Base-by-base conservation (phyloP, 2,888 invertebrate genomes). In the Ormyrus thymus region DNA sequence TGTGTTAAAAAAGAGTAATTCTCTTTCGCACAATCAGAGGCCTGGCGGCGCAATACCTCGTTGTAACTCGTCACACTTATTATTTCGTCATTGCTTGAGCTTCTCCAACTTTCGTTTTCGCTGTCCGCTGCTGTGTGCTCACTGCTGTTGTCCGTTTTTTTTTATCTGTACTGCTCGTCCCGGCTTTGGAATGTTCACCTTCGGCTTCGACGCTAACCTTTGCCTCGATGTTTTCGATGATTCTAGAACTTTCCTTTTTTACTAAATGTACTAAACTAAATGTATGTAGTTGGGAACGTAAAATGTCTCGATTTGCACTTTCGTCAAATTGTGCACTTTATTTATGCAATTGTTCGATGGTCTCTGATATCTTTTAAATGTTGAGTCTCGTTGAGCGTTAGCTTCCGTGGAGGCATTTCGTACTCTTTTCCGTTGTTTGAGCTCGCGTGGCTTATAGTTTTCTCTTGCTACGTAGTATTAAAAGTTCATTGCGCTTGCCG, bases 231-330 rank as follows among this genome's bases (percentile, higher is more conserved):
- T 8, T n/a, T 6, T 55, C 55, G 8, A 5, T n/a, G 55, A n/a
- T 8, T 55, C 11, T 55, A 5, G 11, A 55, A 55, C 11, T 55
- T 55, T 55, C 55, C n/a, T 55, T 11, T 10, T 11, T 7, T 55
- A 55, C 55, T 55, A 55, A 55, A 7, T 55, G 55, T 55, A 55
- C 55, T 10, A n/a, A n/a, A n/a, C n/a, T n/a, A n/a, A n/a, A n/a
- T n/a, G n/a, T n/a, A n/a, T n/a, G n/a, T n/a, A 55, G 55, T n/a
- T 55, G 55, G 10, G n/a, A 55, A 6, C 55, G 55, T 55, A 55
- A 55, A 55, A 55, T 55, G n/a, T 55, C 55, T 8, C n/a, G 55
- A 10, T 10, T 55, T n/a, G 11, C 55, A 10, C 11, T n/a, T 55
- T 8, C 11, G n/a, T 55, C 55, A 55, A 55, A 55, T n/a, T 55